Conservation (phyloP, 2,888 invertebrate genomes). For the Caenorhabditis sp. region DNA sequence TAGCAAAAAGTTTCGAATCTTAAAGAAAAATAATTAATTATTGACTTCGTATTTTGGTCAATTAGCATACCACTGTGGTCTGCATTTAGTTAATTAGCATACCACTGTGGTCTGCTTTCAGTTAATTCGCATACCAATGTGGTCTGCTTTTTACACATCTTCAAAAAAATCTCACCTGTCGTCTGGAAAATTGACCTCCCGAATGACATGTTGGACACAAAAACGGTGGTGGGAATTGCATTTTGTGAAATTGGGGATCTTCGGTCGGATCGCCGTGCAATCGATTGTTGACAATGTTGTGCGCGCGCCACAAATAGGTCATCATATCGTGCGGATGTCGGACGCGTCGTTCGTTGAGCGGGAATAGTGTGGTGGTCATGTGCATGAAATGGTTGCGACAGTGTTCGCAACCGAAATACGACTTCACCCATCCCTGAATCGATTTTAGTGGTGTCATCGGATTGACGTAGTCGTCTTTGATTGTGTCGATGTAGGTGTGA, state of each 20-base stretch:
- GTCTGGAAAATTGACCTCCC: constrained; percentile 68
- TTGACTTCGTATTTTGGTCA: too few species aligned
- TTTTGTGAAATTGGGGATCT: constrained; percentile 87
- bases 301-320: constrained; percentile 81
- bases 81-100: too few species aligned
- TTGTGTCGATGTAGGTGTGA: constrained; percentile 75
- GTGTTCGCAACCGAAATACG: constrained; percentile 87
- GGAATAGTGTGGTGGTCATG: constrained; percentile 78
- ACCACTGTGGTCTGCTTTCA: too few species aligned
- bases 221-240: constrained; percentile 82
- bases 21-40: constrained; percentile 23
- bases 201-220: constrained; percentile 70
- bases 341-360: constrained; percentile 67
- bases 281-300: constrained; percentile 88
- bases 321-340: constrained; percentile 67
- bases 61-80: too few species aligned
- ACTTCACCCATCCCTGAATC: constrained; percentile 62
- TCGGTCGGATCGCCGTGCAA: constrained; percentile 86
- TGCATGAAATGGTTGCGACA: constrained; percentile 88
- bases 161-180: constrained; percentile 52
- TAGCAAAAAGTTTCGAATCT: constrained; percentile 69
- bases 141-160: neutral
- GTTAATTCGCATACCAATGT: too few species aligned
- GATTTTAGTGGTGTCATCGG: constrained; percentile 63
- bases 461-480: constrained; percentile 63